Conservation (phyloP, 2,888 invertebrate genomes). For the Tenthredo mesomela region DNA sequence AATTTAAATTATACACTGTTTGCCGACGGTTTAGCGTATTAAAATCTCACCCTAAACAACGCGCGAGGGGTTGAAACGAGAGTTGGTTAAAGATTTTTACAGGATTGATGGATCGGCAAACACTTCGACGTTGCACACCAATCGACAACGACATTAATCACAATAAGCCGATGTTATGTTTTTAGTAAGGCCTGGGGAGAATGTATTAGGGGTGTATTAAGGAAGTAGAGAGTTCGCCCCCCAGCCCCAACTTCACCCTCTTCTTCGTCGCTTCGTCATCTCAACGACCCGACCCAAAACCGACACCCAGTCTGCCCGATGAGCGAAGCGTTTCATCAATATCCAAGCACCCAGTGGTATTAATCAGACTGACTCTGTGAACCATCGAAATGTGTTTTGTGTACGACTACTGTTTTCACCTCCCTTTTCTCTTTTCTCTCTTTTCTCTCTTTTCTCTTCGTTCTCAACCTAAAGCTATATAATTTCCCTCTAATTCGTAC, state of each 20-base stretch:
- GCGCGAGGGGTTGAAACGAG: no score
- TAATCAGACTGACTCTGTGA: constrained; percentile 32
- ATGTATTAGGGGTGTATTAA: constrained; percentile 46
- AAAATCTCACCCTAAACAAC: constrained; percentile 20
- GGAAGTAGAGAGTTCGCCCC: constrained; percentile 31
- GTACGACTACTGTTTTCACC: not conserved
- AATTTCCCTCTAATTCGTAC: not conserved
- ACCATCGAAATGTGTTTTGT: constrained; percentile 36
- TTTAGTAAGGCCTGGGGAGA: constrained; percentile 9
- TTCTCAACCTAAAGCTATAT: not conserved
- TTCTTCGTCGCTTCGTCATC: constrained; percentile 37
- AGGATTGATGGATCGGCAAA: constrained; percentile 45
- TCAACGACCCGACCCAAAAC: constrained; percentile 23
- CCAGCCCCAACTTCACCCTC: not conserved
- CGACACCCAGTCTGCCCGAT: constrained; percentile 31
- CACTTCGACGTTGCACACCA: constrained; percentile 10
- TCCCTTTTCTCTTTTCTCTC: not conserved
- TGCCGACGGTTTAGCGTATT: constrained; percentile 24
- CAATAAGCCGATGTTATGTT: constrained; percentile 51
- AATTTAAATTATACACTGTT: not conserved
- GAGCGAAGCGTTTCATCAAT: constrained; percentile 46
- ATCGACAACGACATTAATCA: constrained; percentile 52
- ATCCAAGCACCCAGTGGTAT: constrained; percentile 24
- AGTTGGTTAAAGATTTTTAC: constrained; percentile 15
- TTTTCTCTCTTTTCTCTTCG: not conserved